A percentile compares a stretch with the other conserved stretches of the same genome.
phyloP scores from a whole-genome alignment of 2,888 invertebrate species.

The Melitaea athalia region DNA sequence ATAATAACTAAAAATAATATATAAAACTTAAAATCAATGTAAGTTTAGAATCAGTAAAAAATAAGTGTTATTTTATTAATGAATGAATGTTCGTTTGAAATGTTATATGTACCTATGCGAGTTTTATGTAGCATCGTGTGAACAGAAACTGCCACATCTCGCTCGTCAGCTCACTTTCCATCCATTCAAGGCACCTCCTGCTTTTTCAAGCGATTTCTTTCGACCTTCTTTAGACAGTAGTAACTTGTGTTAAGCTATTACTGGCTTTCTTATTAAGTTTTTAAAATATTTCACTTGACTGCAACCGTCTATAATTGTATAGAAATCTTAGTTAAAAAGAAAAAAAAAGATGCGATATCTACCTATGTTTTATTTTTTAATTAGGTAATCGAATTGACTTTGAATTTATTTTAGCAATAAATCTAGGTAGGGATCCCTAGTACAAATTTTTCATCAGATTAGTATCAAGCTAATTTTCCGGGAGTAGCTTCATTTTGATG shows the following conservation, averaged over 20 bases:
- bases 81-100: slow-evolving; percentile 26
- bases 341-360: not conserved
- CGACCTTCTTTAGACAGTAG: slow-evolving; percentile 60
- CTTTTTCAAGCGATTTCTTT: slow-evolving; percentile 78
- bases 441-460: no score
- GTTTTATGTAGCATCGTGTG: slow-evolving; percentile 63
- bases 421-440: no score
- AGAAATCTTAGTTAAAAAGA: not conserved
- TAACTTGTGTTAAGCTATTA: slow-evolving; percentile 57
- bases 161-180: slow-evolving; percentile 76
- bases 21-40: not conserved
- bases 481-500: no score
- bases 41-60: slow-evolving; percentile 1
- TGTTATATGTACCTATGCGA: slow-evolving; percentile 27
- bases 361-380: not conserved
- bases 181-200: slow-evolving; percentile 78
- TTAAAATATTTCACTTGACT: slow-evolving; percentile 35
- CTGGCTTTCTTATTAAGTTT: slow-evolving; percentile 69
- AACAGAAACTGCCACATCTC: slow-evolving; percentile 71
- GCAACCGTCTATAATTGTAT: slow-evolving; percentile 27
- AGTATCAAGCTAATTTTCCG: no score
- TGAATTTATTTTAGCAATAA: no score
- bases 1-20: not conserved
- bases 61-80: slow-evolving; percentile 23
- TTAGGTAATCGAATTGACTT: not conserved